A percentile compares a stretch with the other conserved stretches of the same genome.
Conservation (phyloP, 2,113 vertebrate genomes). For the Coptodon bakossiorum region DNA sequence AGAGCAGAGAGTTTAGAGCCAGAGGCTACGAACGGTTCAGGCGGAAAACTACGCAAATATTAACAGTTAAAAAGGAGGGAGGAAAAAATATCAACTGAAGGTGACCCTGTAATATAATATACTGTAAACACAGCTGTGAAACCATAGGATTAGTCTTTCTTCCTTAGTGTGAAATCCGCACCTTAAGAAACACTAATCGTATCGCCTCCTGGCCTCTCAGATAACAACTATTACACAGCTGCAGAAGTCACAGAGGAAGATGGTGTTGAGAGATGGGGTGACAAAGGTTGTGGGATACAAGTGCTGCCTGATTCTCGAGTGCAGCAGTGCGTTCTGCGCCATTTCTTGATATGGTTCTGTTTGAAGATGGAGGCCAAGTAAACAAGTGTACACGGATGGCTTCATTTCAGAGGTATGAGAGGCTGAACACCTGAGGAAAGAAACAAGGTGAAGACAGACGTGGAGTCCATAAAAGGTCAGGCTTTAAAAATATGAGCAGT, state of each 20-base stretch:
- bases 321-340: neutral
- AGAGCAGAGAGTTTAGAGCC: neutral
- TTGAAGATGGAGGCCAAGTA: neutral
- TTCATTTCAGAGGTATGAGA: neutral
- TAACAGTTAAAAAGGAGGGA: neutral
- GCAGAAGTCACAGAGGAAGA: neutral
- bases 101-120: neutral
- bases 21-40: neutral
- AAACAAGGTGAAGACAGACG: neutral
- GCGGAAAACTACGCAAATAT: neutral
- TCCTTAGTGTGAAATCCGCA: neutral
- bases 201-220: neutral
- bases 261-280: neutral
- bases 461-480: neutral
- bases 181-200: neutral
- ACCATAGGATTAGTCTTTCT: neutral
- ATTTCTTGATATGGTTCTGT: neutral
- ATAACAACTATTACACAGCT: slow-evolving; percentile 30
- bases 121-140: neutral
- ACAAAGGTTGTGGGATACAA: slow-evolving; percentile 9
- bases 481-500: neutral
- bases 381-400: neutral
- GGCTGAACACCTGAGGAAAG: neutral
- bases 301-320: neutral
- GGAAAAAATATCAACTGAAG: neutral